Percentiles rank a stretch among this genome's conserved stretches.
Evolutionary conservation across 2,797 vertebrate species (phyloP).

Genomic region (Nyctalus aviator): DNA sequence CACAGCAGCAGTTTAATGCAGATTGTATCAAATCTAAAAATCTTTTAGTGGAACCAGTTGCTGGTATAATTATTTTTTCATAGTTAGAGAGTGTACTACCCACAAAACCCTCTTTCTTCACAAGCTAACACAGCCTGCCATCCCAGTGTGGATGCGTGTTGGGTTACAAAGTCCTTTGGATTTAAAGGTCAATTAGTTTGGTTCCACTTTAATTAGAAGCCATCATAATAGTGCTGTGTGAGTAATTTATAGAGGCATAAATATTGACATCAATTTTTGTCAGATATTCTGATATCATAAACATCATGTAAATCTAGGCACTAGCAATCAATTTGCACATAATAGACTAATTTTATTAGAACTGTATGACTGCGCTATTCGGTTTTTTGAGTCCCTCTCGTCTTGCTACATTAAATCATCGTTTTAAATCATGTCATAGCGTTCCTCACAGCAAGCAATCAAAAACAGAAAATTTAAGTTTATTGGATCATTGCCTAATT

Average conservation of each 20-base stretch:
- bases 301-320: constrained; percentile 73
- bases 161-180: constrained; percentile 73
- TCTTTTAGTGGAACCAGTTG: background rate
- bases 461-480: constrained; percentile 78
- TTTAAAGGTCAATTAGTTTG: constrained; percentile 74
- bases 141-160: constrained; percentile 3
- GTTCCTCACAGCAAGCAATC: constrained; percentile 62
- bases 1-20: background rate
- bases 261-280: constrained; percentile 83
- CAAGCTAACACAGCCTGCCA: background rate
- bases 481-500: constrained; percentile 75
- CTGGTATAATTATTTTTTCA: constrained; percentile 28
- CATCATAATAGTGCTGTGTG: constrained; percentile 67
- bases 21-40: constrained; percentile 47
- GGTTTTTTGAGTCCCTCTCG: constrained; percentile 68
- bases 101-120: background rate
- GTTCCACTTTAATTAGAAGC: constrained; percentile 82
- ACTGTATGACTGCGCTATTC: constrained; percentile 47
- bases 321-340: constrained; percentile 72
- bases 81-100: background rate
- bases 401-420: constrained; percentile 66
- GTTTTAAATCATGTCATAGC: constrained; percentile 68
- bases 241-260: constrained; percentile 69
- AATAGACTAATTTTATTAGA: constrained; percentile 79
- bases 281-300: constrained; percentile 82